Percentiles rank a stretch among this genome's conserved stretches.
Evolutionary conservation across 2,888 invertebrate genomes (phyloP).

Genomic region (Cyrtodaria siliqua): DNA sequence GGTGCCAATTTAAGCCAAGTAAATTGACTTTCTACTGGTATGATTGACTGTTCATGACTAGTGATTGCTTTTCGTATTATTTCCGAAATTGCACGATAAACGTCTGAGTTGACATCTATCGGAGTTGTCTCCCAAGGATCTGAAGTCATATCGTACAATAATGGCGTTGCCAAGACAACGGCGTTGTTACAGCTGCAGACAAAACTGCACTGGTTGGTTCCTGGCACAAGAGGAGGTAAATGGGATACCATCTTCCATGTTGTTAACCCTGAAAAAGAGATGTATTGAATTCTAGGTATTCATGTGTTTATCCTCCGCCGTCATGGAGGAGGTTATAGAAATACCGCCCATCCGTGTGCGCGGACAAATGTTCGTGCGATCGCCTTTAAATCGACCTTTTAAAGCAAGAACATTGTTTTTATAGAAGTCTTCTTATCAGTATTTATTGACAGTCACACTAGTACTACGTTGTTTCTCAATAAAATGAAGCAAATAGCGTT

Average conservation of each 20-base stretch:
- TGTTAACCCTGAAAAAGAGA: constrained; percentile 59
- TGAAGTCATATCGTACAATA: constrained; percentile 85
- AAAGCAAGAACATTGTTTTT: too few species aligned
- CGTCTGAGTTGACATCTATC: constrained; percentile 67
- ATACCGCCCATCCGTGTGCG: too few species aligned
- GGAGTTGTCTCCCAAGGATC: constrained; percentile 86
- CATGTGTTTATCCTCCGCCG: too few species aligned
- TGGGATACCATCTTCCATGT: constrained; percentile 84
- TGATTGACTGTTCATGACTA: constrained; percentile 72
- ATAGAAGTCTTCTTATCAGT: too few species aligned
- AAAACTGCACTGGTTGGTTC: constrained; percentile 75
- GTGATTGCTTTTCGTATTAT: constrained; percentile 69
- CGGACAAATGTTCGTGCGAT: too few species aligned
- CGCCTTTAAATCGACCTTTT: too few species aligned
- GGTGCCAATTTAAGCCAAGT: constrained; percentile 76
- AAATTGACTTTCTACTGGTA: constrained; percentile 76
- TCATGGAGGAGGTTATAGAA: too few species aligned
- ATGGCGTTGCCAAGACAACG: constrained; percentile 85
- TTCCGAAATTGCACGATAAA: constrained; percentile 44
- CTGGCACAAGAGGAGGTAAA: constrained; percentile 80
- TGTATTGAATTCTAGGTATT: too few species aligned
- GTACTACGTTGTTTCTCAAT: too few species aligned
- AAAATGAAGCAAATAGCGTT: too few species aligned
- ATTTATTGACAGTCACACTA: too few species aligned
- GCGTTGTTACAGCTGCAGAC: constrained; percentile 77